Conservation (phyloP, 2,888 invertebrate species). For the Drosophila tanythrix region DNA sequence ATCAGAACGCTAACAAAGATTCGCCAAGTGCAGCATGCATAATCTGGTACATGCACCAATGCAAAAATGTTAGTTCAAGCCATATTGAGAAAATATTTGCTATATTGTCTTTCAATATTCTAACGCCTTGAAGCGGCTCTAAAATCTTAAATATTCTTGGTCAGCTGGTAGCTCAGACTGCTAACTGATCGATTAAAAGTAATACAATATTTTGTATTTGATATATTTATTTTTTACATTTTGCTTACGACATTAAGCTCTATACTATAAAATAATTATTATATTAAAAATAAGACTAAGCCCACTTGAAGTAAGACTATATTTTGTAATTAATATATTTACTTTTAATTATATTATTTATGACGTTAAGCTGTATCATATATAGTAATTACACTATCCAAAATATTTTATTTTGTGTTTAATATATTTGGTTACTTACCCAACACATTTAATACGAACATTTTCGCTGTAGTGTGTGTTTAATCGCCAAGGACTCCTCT, state of each 20-base stretch:
- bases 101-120: not conserved
- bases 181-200: not conserved
- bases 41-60: constrained; percentile 10
- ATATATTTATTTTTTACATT: not conserved
- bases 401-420: too few relatives aligned
- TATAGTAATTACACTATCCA: not conserved
- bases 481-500: not conserved
- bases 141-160: not conserved
- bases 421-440: too few relatives aligned
- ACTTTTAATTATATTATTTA: not conserved
- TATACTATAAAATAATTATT: not conserved
- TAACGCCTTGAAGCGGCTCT: not conserved
- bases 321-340: not conserved
- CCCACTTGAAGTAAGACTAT: not conserved
- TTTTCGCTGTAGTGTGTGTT: constrained; percentile 36
- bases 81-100: not conserved
- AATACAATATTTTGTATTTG: not conserved
- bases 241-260: not conserved
- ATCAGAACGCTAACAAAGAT: constrained; percentile 12
- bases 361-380: not conserved
- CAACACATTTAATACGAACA: constrained; percentile 22
- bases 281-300: not conserved
- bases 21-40: constrained; percentile 15
- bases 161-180: not conserved
- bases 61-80: constrained; percentile 40